Conservation (phyloP, 2,113 vertebrate species). For the Cairina moschata region DNA sequence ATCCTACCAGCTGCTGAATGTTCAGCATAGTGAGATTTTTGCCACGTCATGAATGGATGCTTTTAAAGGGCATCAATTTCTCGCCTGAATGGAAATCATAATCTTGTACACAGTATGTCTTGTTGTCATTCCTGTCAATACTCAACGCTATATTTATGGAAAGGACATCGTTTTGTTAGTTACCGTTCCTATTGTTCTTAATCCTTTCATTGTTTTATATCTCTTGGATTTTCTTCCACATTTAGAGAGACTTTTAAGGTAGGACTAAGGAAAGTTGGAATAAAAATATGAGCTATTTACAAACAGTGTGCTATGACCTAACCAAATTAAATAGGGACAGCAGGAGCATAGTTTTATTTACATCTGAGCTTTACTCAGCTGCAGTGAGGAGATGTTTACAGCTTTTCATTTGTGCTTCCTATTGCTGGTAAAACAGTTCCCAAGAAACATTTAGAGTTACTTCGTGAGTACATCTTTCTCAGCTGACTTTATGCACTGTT, state of each 20-base stretch:
- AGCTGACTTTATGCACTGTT: not conserved
- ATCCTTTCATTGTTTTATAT: not conserved
- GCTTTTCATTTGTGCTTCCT: not conserved
- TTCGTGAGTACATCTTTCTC: not conserved
- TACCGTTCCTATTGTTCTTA: not conserved
- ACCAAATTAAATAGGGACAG: not conserved
- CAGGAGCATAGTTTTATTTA: not conserved
- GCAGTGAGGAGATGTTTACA: not conserved
- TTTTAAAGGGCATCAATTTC: slow-evolving; percentile 24
- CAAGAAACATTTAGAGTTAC: not conserved
- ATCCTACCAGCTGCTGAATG: not conserved
- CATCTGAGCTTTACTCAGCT: not conserved
- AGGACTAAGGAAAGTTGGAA: not conserved
- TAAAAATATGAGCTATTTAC: not conserved
- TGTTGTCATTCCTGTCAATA: not conserved
- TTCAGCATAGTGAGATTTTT: slow-evolving; percentile 1
- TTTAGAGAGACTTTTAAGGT: not conserved
- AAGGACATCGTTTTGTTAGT: not conserved
- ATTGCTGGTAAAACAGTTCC: not conserved
- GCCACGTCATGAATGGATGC: not conserved
- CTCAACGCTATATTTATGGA: not conserved
- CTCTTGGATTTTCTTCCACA: not conserved
- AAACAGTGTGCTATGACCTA: not conserved
- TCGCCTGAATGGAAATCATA: not conserved
- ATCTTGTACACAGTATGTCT: not conserved